Base-by-base conservation (phyloP, 2,113 vertebrate species). In the Halichoerus grypus region DNA sequence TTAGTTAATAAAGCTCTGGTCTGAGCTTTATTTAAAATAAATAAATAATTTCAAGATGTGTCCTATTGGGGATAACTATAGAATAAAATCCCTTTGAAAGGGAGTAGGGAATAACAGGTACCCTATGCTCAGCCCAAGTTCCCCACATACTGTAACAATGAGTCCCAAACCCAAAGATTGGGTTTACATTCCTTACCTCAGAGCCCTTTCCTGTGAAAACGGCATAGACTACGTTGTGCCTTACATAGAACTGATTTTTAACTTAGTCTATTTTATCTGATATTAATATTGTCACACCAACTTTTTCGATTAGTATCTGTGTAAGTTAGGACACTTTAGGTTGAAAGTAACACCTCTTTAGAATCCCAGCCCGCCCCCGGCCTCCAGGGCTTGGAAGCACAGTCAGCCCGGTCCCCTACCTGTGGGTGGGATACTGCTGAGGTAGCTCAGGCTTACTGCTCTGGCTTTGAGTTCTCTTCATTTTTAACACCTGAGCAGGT, bases 161-260 rank as follows among this genome's bases (percentile, higher is more conserved):
- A 28, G 16, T 82, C 10, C 65, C 1, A 3, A 79, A 59, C 28
- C 55, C 49, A 93, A 81, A 16, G 24, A 31, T 94, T 26, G 24
- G 67, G 61, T 71, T 93, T 91, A 51, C 22, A 33, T 91, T 77
- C 19, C 46, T 76, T 49, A 24, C 28, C 76, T 85, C 55, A 81
- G 33, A 94, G 13, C 76, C 51, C 89, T 91, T 77, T 57, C 16
- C 67, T 95, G 15, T 53, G 72, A 63, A 82, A 96, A 88, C 11
- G 69, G n/a, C 7, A 3, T 79, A 77, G 49, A 46, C 83, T 79
- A 5, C 88, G 79, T 69, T 96, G 77, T 84, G 53, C 31, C 61
- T 88, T 46, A 71, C 2, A 0, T n/a, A 76, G 76, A 95, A 95
- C 49, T 89, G 33, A 61, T 46, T 90, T 94, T 93, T 65, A 61